A percentile compares a stretch with the other conserved stretches of the same genome.
phyloP scores from a whole-genome alignment of 2,888 invertebrate genomes.

The Choristoneura rosaceana region DNA sequence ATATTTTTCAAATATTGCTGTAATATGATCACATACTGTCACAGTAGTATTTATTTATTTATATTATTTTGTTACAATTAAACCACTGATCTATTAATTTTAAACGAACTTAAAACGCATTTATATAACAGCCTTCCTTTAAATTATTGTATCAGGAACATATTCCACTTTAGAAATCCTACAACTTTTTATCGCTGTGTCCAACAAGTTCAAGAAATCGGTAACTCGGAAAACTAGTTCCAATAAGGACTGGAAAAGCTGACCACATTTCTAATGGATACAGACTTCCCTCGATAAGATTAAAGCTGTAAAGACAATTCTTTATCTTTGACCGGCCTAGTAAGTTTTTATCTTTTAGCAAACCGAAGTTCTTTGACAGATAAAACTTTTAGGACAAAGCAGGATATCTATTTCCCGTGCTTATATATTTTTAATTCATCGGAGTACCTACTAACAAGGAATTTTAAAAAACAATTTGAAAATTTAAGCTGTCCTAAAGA shows the following conservation, averaged over 20 bases:
- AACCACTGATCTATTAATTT: too few relatives aligned
- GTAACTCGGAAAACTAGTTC: slow-evolving; percentile 51
- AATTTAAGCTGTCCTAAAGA: too few relatives aligned
- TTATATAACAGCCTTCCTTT: too few relatives aligned
- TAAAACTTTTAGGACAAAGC: neutral
- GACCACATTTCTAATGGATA: slow-evolving; percentile 49
- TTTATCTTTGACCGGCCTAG: slow-evolving; percentile 10
- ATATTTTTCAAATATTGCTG: too few relatives aligned
- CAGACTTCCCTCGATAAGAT: slow-evolving; percentile 27
- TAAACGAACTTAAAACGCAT: too few relatives aligned
- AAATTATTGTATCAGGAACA: neutral
- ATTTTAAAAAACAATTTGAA: too few relatives aligned
- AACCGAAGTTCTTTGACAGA: slow-evolving; percentile 10
- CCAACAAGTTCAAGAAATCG: slow-evolving; percentile 53
- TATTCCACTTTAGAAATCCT: slow-evolving; percentile 27
- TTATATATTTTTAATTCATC: too few relatives aligned
- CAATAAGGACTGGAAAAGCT: slow-evolving; percentile 57
- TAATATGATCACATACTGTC: too few relatives aligned
- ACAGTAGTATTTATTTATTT: too few relatives aligned
- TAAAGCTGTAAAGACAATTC: slow-evolving; percentile 9
- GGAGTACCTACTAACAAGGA: too few relatives aligned
- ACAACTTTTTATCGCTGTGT: neutral
- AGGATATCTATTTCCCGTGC: neutral
- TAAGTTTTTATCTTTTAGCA: slow-evolving; percentile 23
- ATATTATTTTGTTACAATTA: too few relatives aligned